Conservation (phyloP, 2,888 invertebrate genomes). For the Dasypogon diadema region DNA sequence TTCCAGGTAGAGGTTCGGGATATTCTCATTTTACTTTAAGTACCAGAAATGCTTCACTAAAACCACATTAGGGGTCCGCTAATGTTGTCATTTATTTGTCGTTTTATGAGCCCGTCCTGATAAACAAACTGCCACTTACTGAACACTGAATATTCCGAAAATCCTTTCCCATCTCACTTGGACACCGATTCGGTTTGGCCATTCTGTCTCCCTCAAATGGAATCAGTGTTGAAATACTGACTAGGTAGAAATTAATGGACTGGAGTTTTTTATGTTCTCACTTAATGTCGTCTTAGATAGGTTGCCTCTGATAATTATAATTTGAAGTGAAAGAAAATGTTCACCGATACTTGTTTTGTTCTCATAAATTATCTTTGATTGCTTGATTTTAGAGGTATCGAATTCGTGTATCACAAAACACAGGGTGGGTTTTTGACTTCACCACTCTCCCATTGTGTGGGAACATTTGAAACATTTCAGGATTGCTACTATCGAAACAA, state of each 20-base stretch:
- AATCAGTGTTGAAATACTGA: neutral
- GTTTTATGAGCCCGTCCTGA: slow-evolving; percentile 45
- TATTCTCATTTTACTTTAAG: slow-evolving; percentile 32
- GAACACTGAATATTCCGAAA: slow-evolving; percentile 35
- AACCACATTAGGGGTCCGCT: slow-evolving; percentile 50
- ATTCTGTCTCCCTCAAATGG: neutral
- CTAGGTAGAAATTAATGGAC: slow-evolving; percentile 43
- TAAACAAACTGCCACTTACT: slow-evolving; percentile 49
- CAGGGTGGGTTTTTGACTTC: neutral
- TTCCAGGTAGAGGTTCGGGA: slow-evolving; percentile 26
- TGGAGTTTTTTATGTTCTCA: slow-evolving; percentile 49
- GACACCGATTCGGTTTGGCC: neutral
- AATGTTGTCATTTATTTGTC: slow-evolving; percentile 52
- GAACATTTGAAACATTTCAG: no score
- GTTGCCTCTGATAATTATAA: slow-evolving; percentile 47
- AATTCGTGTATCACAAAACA: neutral
- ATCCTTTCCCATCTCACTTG: slow-evolving; percentile 17
- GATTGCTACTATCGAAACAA: no score
- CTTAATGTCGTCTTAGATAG: slow-evolving; percentile 50
- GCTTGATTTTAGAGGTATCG: neutral
- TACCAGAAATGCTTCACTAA: slow-evolving; percentile 26
- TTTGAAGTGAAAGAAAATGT: slow-evolving; percentile 50
- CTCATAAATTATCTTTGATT: slow-evolving; percentile 44
- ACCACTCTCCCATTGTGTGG: neutral
- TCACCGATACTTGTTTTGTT: neutral